These are phyloP conservation scores for Rhynchotus rufescens DNA, from an alignment of 2,797 vertebrate species.

Conservation along the genomic window DNA sequence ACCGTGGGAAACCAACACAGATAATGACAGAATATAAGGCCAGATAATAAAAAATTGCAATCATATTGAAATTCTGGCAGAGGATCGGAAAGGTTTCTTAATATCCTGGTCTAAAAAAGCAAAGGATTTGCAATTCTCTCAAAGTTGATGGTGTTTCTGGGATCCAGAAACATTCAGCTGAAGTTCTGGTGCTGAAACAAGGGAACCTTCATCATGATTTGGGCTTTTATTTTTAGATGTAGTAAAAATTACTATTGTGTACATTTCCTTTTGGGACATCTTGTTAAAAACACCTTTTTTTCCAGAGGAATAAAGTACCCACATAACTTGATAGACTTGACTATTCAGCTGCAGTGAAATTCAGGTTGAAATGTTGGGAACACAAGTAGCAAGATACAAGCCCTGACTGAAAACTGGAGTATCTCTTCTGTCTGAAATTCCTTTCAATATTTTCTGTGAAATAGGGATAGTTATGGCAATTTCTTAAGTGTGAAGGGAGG, in stretches of 20 bases:
- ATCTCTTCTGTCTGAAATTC: background rate
- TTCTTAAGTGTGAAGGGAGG: background rate
- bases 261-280: background rate
- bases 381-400: background rate
- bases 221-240: background rate
- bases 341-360: conserved; percentile 5
- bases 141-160: background rate
- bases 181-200: background rate
- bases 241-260: background rate
- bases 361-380: conserved; percentile 17
- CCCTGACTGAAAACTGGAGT: background rate
- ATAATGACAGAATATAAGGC: background rate
- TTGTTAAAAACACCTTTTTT: background rate
- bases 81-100: background rate
- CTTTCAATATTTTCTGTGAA: conserved; percentile 41
- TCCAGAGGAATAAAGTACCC: background rate
- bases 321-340: background rate
- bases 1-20: background rate
- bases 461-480: conserved; percentile 24
- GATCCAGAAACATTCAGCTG: background rate
- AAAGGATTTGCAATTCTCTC: no score
- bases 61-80: background rate
- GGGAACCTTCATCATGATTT: background rate
- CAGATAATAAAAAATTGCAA: background rate
- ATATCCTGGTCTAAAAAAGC: background rate